Percentiles rank a stretch among this genome's conserved stretches.
phyloP scores from a whole-genome alignment of 2,113 vertebrate genomes.

The Siniperca knerii region DNA sequence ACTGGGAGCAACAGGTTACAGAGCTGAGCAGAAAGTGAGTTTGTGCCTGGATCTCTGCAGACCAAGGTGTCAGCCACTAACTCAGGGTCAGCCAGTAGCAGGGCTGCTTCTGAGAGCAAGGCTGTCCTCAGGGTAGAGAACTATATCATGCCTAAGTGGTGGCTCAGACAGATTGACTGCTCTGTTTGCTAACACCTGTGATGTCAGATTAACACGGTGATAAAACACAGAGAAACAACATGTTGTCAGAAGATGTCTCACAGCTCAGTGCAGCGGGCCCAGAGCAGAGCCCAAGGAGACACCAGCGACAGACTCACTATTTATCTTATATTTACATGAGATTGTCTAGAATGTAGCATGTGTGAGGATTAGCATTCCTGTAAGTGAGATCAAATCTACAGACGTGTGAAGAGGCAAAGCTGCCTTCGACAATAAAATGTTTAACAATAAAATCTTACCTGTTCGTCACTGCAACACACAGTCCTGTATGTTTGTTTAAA shows the following conservation, averaged over 20 bases:
- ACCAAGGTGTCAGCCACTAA: not conserved
- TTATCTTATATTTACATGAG: slow-evolving; percentile 22
- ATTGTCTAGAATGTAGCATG: slow-evolving; percentile 35
- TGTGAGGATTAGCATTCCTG: slow-evolving; percentile 46
- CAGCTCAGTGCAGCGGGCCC: slow-evolving; percentile 5
- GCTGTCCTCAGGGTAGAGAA: slow-evolving; percentile 24
- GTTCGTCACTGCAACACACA: not conserved
- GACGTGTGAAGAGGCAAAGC: slow-evolving; percentile 12
- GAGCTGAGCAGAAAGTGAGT: slow-evolving; percentile 1
- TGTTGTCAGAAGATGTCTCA: slow-evolving; percentile 15
- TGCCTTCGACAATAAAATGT: not conserved
- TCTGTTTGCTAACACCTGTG: slow-evolving; percentile 62
- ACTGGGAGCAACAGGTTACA: slow-evolving; percentile 25
- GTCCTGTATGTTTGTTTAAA: too few relatives aligned
- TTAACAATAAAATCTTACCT: slow-evolving; percentile 10
- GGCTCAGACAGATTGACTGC: slow-evolving; percentile 29
- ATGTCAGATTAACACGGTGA: slow-evolving; percentile 62
- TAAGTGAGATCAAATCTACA: slow-evolving; percentile 30
- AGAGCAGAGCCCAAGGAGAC: slow-evolving; percentile 27
- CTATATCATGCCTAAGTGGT: not conserved
- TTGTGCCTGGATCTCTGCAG: not conserved
- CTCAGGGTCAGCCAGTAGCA: slow-evolving; percentile 23
- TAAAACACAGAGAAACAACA: slow-evolving; percentile 44
- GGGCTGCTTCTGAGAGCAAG: not conserved
- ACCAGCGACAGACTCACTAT: slow-evolving; percentile 1